Percentiles rank a stretch among this genome's conserved stretches.
phyloP scores from a whole-genome alignment of 2,888 invertebrate species.

The Galerucella calmariensis region DNA sequence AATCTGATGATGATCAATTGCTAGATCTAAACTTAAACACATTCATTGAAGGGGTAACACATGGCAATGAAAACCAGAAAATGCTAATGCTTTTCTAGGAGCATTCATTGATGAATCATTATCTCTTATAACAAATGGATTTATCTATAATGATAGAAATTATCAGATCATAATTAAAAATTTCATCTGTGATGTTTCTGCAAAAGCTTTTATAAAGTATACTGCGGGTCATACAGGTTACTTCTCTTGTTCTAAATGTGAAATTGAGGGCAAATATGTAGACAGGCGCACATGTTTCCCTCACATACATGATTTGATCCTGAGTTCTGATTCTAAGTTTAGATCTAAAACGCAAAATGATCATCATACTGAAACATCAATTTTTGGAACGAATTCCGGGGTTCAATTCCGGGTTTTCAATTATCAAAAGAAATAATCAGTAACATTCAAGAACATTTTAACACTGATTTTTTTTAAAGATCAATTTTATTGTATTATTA shows the following conservation, averaged over 20 bases:
- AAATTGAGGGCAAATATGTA: slow-evolving; percentile 36
- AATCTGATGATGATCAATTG: no score
- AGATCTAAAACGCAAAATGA: slow-evolving; percentile 19
- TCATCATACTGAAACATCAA: slow-evolving; percentile 23
- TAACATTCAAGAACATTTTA: no score
- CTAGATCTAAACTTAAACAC: no score
- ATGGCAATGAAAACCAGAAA: slow-evolving; percentile 41
- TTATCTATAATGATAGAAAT: no score
- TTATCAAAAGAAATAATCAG: no score
- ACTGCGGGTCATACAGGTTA: neutral
- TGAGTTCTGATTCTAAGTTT: slow-evolving; percentile 25
- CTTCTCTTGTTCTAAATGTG: slow-evolving; percentile 45
- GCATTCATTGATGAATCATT: no score
- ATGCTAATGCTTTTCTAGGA: slow-evolving; percentile 36
- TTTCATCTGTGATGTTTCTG: slow-evolving; percentile 39
- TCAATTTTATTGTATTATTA: no score
- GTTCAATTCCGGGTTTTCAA: neutral
- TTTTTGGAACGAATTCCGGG: slow-evolving; percentile 18
- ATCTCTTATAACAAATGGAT: no score
- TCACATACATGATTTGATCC: neutral
- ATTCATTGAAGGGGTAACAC: no score
- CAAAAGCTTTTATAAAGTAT: slow-evolving; percentile 7
- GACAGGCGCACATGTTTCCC: slow-evolving; percentile 40
- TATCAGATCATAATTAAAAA: slow-evolving; percentile 1
- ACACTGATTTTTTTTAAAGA: no score